Evolutionary conservation across 2,888 invertebrate genomes (phyloP).

Genomic region (Nemotelus nigrinus): DNA sequence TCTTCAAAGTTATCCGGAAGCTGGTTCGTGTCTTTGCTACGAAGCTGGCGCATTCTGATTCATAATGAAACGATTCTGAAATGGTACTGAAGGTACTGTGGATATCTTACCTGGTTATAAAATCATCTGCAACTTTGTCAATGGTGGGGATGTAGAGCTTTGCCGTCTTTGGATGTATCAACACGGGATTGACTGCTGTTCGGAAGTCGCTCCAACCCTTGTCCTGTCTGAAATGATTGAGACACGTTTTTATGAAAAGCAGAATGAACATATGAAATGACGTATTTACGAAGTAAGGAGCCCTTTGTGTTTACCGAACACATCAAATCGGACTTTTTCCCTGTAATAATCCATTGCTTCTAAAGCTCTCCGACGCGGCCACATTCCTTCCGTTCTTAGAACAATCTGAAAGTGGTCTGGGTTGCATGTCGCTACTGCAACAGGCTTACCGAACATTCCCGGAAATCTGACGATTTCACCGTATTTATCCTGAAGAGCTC

Average conservation of each 20-base stretch:
- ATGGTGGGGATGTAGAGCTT: conserved; percentile 67
- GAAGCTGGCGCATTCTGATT: conserved; percentile 57
- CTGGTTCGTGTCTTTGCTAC: conserved; percentile 53
- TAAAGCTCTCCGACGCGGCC: conserved; percentile 65
- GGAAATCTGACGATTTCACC: conserved; percentile 65
- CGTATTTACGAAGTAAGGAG: conserved; percentile 12
- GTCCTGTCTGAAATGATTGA: conserved; percentile 66
- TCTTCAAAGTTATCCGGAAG: conserved; percentile 63
- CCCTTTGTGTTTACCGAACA: conserved; percentile 53
- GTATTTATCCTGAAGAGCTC: conserved; percentile 55
- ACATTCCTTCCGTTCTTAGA: conserved; percentile 66
- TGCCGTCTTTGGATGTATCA: conserved; percentile 72
- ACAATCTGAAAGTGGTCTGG: conserved; percentile 66
- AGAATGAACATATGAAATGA: background rate
- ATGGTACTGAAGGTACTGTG: background rate
- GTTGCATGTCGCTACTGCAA: conserved; percentile 66
- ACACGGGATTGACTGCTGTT: conserved; percentile 73
- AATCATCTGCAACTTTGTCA: conserved; percentile 54
- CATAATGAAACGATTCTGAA: background rate
- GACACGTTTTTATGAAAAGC: background rate
- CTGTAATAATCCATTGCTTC: conserved; percentile 65
- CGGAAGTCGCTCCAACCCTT: conserved; percentile 74
- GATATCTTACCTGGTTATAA: conserved; percentile 9
- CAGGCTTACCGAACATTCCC: conserved; percentile 60
- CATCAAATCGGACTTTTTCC: conserved; percentile 58